Percentiles rank a stretch among this genome's conserved stretches.
Evolutionary conservation across 2,888 invertebrate genomes (phyloP).

Genomic region (Malthinus seriepunctatus): DNA sequence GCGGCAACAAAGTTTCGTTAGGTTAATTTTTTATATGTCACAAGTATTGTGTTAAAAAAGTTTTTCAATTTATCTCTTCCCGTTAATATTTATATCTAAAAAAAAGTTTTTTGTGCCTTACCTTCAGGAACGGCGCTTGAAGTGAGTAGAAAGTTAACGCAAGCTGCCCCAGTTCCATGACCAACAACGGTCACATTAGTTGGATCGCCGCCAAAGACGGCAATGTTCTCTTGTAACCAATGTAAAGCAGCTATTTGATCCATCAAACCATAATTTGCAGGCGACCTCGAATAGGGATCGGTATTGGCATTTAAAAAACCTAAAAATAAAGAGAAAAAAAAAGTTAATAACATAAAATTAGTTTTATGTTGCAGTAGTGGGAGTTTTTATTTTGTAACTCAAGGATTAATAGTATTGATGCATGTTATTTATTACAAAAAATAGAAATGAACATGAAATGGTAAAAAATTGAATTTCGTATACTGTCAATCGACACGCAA

Average conservation of each 20-base stretch:
- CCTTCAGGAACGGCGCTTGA: conserved; percentile 93
- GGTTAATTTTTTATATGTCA: too few relatives aligned
- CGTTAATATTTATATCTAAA: conserved; percentile 3
- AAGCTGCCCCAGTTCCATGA: conserved; percentile 94
- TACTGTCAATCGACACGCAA: not conserved
- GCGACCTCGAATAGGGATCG: conserved; percentile 81
- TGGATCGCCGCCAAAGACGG: conserved; percentile 92
- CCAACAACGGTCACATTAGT: conserved; percentile 92
- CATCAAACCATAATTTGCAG: conserved; percentile 97
- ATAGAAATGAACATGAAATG: not conserved
- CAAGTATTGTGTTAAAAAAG: not conserved
- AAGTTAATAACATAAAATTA: not conserved
- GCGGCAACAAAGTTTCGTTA: too few relatives aligned
- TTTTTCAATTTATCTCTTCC: conserved; percentile 4
- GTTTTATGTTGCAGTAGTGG: not conserved
- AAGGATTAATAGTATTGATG: too few relatives aligned
- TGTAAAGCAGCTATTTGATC: conserved; percentile 95
- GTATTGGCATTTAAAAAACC: conserved; percentile 89
- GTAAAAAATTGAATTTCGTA: not conserved
- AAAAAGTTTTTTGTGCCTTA: conserved; percentile 52
- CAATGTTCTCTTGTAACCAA: conserved; percentile 96
- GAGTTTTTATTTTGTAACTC: too few relatives aligned
- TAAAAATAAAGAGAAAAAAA: conserved; percentile 53
- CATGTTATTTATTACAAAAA: not conserved
- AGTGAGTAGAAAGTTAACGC: conserved; percentile 92